Evolutionary conservation across 2,888 invertebrate genomes (phyloP).

Genomic region (Leptinotarsa rubiginosa): DNA sequence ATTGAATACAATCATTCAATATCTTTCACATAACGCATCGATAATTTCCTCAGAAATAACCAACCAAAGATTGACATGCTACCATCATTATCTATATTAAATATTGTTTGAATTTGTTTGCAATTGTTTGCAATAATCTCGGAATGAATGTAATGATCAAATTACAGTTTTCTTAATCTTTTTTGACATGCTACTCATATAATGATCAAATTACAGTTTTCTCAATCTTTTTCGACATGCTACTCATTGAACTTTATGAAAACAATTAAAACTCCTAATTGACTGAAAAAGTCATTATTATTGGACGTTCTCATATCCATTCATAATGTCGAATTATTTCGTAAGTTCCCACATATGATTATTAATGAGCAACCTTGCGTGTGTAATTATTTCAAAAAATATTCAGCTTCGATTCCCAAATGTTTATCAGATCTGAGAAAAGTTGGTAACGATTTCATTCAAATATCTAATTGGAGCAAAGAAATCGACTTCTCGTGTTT

Average conservation of each 20-base stretch:
- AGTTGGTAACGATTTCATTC: conserved; percentile 35
- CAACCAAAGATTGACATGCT: background rate
- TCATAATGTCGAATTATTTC: background rate
- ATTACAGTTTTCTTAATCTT: background rate
- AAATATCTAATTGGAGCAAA: conserved; percentile 40
- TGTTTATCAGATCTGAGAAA: conserved; percentile 31
- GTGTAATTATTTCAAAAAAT: conserved; percentile 4
- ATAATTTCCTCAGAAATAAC: background rate
- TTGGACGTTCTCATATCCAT: background rate
- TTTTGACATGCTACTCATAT: background rate
- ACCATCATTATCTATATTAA: background rate
- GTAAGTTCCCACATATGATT: conserved; percentile 9
- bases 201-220: background rate
- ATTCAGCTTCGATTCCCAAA: conserved; percentile 1
- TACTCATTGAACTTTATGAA: background rate
- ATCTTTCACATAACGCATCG: background rate
- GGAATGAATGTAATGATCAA: background rate
- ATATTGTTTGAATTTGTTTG: background rate
- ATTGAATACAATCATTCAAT: background rate
- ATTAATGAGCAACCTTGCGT: conserved; percentile 5
- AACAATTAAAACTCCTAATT: conserved; percentile 7
- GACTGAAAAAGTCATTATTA: background rate
- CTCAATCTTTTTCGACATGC: background rate
- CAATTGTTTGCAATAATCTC: background rate
- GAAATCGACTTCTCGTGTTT: conserved; percentile 40